A percentile compares a stretch with the other conserved stretches of the same genome.
Evolutionary conservation across 1,140 invertebrate species (phyloP).

Genomic region (Cydia splendana): DNA sequence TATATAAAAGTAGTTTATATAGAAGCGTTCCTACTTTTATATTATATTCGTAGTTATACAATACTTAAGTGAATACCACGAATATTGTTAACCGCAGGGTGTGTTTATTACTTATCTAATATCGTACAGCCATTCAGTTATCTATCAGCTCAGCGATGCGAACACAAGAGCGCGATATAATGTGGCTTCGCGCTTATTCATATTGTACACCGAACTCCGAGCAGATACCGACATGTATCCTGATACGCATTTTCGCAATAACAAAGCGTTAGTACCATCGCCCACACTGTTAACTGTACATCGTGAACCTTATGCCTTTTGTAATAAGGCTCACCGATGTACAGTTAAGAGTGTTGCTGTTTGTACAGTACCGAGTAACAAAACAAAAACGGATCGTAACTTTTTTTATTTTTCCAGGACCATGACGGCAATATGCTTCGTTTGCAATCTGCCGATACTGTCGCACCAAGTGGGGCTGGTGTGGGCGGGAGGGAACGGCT

Average conservation of each 20-base stretch:
- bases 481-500: conserved; percentile 95
- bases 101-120: conserved; percentile 70
- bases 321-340: too few relatives aligned
- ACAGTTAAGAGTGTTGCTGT: not conserved
- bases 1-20: too few relatives aligned
- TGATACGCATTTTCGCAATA: conserved; percentile 63
- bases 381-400: conserved; percentile 29
- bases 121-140: conserved; percentile 67
- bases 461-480: conserved; percentile 95
- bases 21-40: not conserved
- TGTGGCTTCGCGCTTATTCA: conserved; percentile 53
- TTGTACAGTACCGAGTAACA: too few relatives aligned
- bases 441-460: conserved; percentile 96
- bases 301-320: too few relatives aligned
- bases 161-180: conserved; percentile 70
- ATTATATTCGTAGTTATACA: conserved; percentile 45
- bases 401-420: conserved; percentile 83
- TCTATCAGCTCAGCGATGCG: conserved; percentile 65
- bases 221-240: conserved; percentile 56
- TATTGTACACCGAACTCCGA: conserved; percentile 45
- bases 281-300: too few relatives aligned
- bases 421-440: conserved; percentile 96
- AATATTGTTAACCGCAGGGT: conserved; percentile 59
- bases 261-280: conserved; percentile 67
- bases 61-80: not conserved